phyloP scores from a whole-genome alignment of 2,113 vertebrate genomes.

The Hirundichthys speculiger region DNA sequence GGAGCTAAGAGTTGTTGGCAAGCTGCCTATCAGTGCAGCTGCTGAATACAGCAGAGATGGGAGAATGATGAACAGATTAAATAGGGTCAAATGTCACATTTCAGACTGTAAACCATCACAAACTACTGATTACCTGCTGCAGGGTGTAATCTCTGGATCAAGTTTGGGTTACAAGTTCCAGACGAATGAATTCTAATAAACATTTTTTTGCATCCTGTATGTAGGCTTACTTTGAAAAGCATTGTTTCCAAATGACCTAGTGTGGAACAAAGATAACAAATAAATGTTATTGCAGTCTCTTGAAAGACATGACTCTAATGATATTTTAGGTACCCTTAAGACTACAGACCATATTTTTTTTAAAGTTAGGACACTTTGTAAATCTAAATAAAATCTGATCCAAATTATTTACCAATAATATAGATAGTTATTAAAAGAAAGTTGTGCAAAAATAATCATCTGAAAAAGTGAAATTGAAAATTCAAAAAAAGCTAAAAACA shows the following conservation, averaged over 20 bases:
- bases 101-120: slow-evolving; percentile 57
- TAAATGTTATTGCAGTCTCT: neutral
- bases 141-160: slow-evolving; percentile 43
- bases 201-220: neutral
- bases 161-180: slow-evolving; percentile 21
- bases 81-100: slow-evolving; percentile 54
- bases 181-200: slow-evolving; percentile 33
- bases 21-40: slow-evolving; percentile 76
- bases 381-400: too few species aligned
- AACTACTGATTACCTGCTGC: slow-evolving; percentile 62
- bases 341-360: too few species aligned
- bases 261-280: slow-evolving; percentile 23
- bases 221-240: slow-evolving; percentile 9
- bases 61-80: slow-evolving; percentile 56
- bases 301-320: too few species aligned
- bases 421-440: too few species aligned
- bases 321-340: too few species aligned
- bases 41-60: slow-evolving; percentile 59
- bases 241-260: slow-evolving; percentile 15
- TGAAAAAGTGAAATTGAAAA: too few species aligned
- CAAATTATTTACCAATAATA: too few species aligned
- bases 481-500: too few species aligned
- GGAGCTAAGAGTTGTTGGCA: slow-evolving; percentile 67
- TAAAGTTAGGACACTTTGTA: too few species aligned
- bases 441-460: too few species aligned